Evolutionary conservation across 2,888 invertebrate genomes (phyloP).

Genomic region (Aricia artaxerxes): DNA sequence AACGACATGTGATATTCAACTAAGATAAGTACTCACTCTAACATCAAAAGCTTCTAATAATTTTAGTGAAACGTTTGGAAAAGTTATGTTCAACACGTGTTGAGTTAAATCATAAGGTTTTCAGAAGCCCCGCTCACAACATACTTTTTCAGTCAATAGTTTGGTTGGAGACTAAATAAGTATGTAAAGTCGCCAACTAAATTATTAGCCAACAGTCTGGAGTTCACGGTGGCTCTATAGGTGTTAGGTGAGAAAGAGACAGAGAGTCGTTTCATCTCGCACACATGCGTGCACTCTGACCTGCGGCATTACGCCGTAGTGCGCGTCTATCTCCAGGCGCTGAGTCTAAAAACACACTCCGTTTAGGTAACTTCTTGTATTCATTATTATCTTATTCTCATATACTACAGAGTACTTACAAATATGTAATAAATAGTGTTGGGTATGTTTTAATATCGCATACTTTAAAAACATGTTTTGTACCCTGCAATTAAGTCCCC

Average conservation of each 20-base stretch:
- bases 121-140: not conserved
- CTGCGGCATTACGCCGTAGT: conserved; percentile 91
- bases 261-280: conserved; percentile 40
- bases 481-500: too few relatives aligned
- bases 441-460: too few relatives aligned
- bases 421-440: too few relatives aligned
- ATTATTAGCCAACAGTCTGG: not conserved
- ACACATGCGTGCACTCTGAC: conserved; percentile 83
- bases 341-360: conserved; percentile 86
- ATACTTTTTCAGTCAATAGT: not conserved
- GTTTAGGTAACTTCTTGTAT: conserved; percentile 35
- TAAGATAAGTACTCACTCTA: not conserved
- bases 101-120: not conserved
- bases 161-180: not conserved
- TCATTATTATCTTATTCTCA: not conserved
- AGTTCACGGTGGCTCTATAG: not conserved
- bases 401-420: not conserved
- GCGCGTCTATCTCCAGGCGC: conserved; percentile 95
- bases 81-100: not conserved
- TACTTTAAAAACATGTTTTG: too few relatives aligned
- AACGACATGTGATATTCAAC: conserved; percentile 4
- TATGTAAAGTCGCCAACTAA: not conserved
- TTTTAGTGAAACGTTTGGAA: conserved; percentile 24
- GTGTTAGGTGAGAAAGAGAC: conserved; percentile 21
- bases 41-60: conserved; percentile 24